Evolutionary conservation across 2,888 invertebrate genomes (phyloP).

Genomic region (Nomada goodeniana): DNA sequence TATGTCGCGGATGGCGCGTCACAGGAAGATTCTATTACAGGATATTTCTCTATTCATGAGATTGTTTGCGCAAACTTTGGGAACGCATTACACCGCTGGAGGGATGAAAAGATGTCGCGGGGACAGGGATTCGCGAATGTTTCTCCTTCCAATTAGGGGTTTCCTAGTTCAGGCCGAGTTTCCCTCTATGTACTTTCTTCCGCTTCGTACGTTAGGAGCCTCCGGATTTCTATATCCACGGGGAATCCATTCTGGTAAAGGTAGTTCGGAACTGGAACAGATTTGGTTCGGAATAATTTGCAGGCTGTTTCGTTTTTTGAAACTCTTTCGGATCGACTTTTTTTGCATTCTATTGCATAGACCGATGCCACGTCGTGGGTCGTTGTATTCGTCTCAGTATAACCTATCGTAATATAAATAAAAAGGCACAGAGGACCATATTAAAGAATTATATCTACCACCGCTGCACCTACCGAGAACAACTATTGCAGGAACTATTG

Average conservation of each 20-base stretch:
- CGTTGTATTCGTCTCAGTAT: too few species aligned
- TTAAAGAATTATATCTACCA: background rate
- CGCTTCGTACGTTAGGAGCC: background rate
- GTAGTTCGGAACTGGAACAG: background rate
- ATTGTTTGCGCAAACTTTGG: background rate
- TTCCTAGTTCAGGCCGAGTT: background rate
- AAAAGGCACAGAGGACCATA: background rate
- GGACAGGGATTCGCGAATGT: background rate
- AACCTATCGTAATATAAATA: too few species aligned
- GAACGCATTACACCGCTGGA: background rate
- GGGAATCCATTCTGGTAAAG: background rate
- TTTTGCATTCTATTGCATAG: too few species aligned
- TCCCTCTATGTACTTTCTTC: background rate
- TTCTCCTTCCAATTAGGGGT: background rate
- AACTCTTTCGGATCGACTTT: too few species aligned
- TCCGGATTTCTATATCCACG: background rate
- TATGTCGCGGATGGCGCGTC: background rate
- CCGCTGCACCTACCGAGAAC: too few species aligned
- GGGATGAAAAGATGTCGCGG: background rate
- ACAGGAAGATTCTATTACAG: too few species aligned
- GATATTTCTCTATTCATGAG: too few species aligned
- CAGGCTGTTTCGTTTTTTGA: background rate
- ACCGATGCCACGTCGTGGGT: too few species aligned
- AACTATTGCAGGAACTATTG: too few species aligned
- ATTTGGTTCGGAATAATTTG: background rate